phyloP scores from a whole-genome alignment of 1,140 invertebrate species.

The Chelonus insularis region DNA sequence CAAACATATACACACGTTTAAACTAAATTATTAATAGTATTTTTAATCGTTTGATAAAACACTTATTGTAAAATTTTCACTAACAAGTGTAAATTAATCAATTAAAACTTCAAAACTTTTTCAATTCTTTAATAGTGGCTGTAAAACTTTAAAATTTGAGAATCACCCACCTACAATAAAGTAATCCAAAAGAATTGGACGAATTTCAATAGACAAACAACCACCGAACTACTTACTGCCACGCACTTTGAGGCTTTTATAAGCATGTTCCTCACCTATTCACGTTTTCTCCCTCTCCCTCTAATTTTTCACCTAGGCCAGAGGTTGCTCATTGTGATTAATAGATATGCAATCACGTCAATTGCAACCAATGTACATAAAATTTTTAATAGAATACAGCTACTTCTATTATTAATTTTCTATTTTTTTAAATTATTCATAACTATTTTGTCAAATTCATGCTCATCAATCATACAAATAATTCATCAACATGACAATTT shows the following conservation, averaged over 20 bases:
- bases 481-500: too few species aligned
- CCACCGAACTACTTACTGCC: slow-evolving; percentile 46
- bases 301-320: slow-evolving; percentile 3
- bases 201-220: slow-evolving; percentile 44
- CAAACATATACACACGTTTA: slow-evolving; percentile 22
- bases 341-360: slow-evolving; percentile 25
- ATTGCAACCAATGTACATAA: too few species aligned
- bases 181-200: slow-evolving; percentile 24
- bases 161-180: slow-evolving; percentile 40
- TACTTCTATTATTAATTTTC: too few species aligned
- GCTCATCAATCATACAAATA: too few species aligned
- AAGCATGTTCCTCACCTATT: slow-evolving; percentile 32
- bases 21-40: not conserved
- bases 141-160: slow-evolving; percentile 2
- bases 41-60: too few species aligned
- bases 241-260: slow-evolving; percentile 46
- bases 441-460: too few species aligned
- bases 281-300: slow-evolving; percentile 30
- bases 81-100: too few species aligned
- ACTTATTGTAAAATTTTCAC: too few species aligned
- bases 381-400: too few species aligned
- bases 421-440: too few species aligned
- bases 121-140: not conserved
- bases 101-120: not conserved
- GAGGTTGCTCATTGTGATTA: slow-evolving; percentile 34